These are phyloP conservation scores for Percopsis omiscomaycus DNA, from an alignment of 2,797 vertebrate genomes.

Conservation along the genomic window DNA sequence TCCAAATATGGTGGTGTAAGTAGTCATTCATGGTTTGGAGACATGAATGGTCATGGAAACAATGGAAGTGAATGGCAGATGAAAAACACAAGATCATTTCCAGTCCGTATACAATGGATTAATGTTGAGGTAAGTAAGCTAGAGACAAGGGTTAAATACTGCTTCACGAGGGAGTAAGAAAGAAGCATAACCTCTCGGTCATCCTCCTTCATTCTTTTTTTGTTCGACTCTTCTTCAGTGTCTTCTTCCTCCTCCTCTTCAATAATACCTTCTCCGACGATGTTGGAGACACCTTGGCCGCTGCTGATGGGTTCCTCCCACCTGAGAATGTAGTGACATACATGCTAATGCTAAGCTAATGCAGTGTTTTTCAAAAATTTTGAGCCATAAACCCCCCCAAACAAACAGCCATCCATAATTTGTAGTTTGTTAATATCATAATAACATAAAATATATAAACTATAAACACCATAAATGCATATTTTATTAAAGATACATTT, in stretches of 20 bases:
- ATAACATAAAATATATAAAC: background rate
- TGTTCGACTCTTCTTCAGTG: conserved; percentile 83
- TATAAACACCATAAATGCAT: background rate
- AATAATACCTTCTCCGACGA: conserved; percentile 91
- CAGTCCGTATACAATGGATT: background rate
- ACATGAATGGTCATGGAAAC: no score
- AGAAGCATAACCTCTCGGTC: conserved; percentile 83
- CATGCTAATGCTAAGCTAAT: background rate
- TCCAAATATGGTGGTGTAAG: no score
- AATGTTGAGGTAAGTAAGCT: background rate
- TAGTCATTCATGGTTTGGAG: no score
- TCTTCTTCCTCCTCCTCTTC: conserved; percentile 90
- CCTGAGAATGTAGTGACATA: conserved; percentile 62
- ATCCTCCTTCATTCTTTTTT: conserved; percentile 94
- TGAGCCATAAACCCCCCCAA: no score
- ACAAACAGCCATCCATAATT: no score
- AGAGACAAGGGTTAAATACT: no score
- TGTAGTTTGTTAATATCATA: no score
- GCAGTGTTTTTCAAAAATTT: no score
- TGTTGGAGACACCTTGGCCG: conserved; percentile 84
- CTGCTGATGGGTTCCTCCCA: conserved; percentile 83
- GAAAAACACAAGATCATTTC: no score
- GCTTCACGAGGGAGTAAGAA: background rate
- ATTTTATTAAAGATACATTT: no score
- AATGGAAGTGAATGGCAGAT: no score